A percentile compares a stretch with the other conserved stretches of the same genome.
These are phyloP conservation scores for Amphiprion clarkii DNA, from an alignment of 2,797 vertebrate species.

Conservation along the genomic window DNA sequence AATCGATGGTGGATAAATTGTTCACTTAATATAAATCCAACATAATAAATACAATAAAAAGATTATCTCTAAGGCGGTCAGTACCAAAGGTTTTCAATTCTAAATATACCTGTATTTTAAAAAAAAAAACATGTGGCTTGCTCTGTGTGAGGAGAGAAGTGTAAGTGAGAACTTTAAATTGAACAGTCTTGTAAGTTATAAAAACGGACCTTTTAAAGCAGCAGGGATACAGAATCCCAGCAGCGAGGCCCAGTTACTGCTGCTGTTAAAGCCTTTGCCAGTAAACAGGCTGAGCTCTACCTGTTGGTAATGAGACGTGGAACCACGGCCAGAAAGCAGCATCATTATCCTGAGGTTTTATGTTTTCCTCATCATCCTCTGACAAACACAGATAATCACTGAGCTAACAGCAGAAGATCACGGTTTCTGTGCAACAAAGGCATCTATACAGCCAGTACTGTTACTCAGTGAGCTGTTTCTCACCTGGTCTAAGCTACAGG, in stretches of 20 bases:
- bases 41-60: not conserved
- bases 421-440: constrained; percentile 3
- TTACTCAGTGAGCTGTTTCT: constrained; percentile 4
- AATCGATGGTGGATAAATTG: not conserved
- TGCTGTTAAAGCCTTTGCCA: constrained; percentile 22
- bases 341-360: constrained; percentile 30
- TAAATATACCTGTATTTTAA: no score
- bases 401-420: constrained; percentile 2
- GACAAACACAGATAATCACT: constrained; percentile 38
- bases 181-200: not conserved
- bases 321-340: constrained; percentile 25
- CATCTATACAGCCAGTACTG: not conserved
- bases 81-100: not conserved
- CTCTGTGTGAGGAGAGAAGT: no score
- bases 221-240: constrained; percentile 1
- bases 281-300: constrained; percentile 40
- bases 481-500: not conserved
- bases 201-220: not conserved
- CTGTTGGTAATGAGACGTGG: constrained; percentile 48
- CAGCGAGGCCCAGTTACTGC: constrained; percentile 21
- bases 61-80: not conserved
- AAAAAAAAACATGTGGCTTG: not conserved
- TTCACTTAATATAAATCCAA: not conserved
- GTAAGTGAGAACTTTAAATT: no score
- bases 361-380: constrained; percentile 38